phyloP scores from a whole-genome alignment of 2,113 vertebrate species.

The Gymnogyps californianus region DNA sequence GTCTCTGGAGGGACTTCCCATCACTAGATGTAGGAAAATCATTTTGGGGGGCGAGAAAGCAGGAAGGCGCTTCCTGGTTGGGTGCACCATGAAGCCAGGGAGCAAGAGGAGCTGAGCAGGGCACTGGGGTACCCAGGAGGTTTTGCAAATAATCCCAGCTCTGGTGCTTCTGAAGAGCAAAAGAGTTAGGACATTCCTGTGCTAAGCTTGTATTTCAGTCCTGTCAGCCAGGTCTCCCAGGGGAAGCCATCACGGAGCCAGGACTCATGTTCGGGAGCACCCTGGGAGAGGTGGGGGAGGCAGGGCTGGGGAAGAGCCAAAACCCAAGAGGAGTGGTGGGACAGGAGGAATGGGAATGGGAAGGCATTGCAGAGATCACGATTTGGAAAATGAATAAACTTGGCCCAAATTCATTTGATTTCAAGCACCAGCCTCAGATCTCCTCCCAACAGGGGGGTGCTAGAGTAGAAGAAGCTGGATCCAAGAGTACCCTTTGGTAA shows the following conservation, averaged over 20 bases:
- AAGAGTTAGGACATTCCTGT: neutral
- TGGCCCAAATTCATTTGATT: neutral
- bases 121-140: accelerated
- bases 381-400: neutral
- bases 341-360: neutral
- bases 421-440: neutral
- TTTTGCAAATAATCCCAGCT: neutral
- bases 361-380: neutral
- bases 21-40: accelerated
- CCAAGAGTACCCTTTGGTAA: neutral
- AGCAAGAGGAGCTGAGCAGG: neutral
- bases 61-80: accelerated
- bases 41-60: neutral
- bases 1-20: neutral
- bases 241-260: neutral
- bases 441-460: neutral
- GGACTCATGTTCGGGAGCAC: neutral
- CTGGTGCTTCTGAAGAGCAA: neutral
- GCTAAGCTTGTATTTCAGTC: neutral
- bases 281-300: neutral
- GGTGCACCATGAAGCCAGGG: too few relatives aligned
- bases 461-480: neutral
- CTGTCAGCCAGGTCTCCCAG: neutral
- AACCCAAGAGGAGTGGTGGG: neutral
- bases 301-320: neutral